These are phyloP conservation scores for Fragum whitleyi DNA, from an alignment of 2,888 invertebrate genomes.

Conservation along the genomic window DNA sequence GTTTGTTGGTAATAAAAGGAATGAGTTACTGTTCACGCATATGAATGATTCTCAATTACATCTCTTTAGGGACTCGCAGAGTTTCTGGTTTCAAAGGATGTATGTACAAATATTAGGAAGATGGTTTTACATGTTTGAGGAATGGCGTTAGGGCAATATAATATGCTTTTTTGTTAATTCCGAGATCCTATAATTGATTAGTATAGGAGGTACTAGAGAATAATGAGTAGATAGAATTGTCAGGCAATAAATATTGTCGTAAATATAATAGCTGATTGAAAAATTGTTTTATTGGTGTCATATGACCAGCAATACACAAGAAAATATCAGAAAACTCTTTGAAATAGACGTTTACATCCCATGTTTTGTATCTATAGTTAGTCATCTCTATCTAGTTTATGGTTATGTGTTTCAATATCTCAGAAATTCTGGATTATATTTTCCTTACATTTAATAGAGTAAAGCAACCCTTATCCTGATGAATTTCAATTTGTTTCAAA, in stretches of 20 bases:
- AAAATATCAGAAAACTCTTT: neutral
- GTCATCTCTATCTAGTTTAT: too few species aligned
- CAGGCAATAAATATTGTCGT: conserved; percentile 23
- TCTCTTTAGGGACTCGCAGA: conserved; percentile 43
- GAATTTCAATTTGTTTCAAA: too few species aligned
- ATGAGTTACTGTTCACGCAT: conserved; percentile 43
- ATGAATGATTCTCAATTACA: conserved; percentile 43
- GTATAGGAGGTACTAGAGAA: conserved; percentile 7
- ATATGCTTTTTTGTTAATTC: conserved; percentile 27
- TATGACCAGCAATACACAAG: neutral
- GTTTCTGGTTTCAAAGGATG: conserved; percentile 24
- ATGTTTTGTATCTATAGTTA: neutral
- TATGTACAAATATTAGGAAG: conserved; percentile 13
- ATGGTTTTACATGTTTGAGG: conserved; percentile 18
- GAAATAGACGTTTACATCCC: neutral
- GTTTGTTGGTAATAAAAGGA: neutral
- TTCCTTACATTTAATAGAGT: too few species aligned
- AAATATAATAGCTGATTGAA: conserved; percentile 30
- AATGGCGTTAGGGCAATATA: conserved; percentile 15
- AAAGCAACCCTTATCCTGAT: too few species aligned
- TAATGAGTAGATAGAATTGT: conserved; percentile 29
- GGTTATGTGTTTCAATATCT: too few species aligned
- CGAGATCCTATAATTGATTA: conserved; percentile 23
- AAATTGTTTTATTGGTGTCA: conserved; percentile 25
- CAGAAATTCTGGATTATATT: too few species aligned